Evolutionary conservation across 2,888 invertebrate species (phyloP).

Genomic region (Autographa pulchrina): DNA sequence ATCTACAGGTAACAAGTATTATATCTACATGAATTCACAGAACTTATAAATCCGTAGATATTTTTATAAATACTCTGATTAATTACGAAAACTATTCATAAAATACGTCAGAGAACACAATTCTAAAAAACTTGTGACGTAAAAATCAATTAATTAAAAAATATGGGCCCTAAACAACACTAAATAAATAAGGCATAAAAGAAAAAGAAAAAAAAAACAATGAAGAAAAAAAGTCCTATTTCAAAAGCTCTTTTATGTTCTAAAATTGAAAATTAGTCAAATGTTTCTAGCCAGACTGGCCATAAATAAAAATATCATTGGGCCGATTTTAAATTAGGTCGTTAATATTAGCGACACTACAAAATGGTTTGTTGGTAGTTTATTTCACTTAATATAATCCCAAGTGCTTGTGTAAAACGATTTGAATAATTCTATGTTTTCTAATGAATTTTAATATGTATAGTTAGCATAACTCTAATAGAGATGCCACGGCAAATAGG

Average conservation of each 20-base stretch:
- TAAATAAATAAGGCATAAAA: not conserved
- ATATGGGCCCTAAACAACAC: too few species aligned
- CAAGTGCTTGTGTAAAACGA: constrained; percentile 32
- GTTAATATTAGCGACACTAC: constrained; percentile 11
- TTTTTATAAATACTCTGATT: too few species aligned
- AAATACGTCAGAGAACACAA: too few species aligned
- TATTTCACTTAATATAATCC: constrained; percentile 40
- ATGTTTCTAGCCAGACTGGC: not conserved
- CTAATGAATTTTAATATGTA: constrained; percentile 47
- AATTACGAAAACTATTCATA: too few species aligned
- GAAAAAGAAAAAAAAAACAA: not conserved
- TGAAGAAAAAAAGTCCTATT: not conserved
- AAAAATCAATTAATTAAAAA: too few species aligned
- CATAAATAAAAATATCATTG: not conserved
- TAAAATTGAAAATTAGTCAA: not conserved
- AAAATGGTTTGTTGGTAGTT: constrained; percentile 12
- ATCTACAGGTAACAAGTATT: not conserved
- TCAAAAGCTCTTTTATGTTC: not conserved
- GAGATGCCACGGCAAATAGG: constrained; percentile 41
- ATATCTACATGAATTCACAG: not conserved
- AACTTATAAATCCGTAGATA: too few species aligned
- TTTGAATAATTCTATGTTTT: constrained; percentile 50
- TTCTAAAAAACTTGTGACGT: too few species aligned
- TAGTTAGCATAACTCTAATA: constrained; percentile 46
- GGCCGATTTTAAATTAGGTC: constrained; percentile 8